A percentile compares a stretch with the other conserved stretches of the same genome.
These are phyloP conservation scores for Thalassarche chlororhynchos DNA, from an alignment of 2,113 vertebrate genomes.

Conservation along the genomic window DNA sequence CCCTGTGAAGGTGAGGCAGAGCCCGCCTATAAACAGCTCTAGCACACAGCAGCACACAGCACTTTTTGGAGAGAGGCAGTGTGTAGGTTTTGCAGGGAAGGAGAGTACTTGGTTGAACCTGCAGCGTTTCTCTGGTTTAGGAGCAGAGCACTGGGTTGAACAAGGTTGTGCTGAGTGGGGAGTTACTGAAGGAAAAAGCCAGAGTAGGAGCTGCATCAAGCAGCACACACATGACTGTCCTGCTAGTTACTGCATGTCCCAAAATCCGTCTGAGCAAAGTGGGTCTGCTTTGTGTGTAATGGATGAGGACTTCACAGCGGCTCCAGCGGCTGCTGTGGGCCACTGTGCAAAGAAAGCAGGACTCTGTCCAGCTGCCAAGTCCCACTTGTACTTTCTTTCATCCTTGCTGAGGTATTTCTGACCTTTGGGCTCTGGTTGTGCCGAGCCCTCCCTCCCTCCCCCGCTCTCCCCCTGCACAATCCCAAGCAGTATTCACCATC, in stretches of 20 bases:
- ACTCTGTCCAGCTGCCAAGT: not conserved
- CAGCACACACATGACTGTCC: not conserved
- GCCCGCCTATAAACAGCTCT: not conserved
- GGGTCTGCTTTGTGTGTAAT: not conserved
- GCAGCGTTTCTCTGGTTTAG: not conserved
- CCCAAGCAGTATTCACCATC: not conserved
- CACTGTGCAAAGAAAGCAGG: not conserved
- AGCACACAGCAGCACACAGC: rapidly evolving
- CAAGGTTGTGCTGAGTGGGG: not conserved
- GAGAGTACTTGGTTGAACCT: not conserved
- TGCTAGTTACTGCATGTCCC: not conserved
- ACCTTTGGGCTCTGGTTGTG: not conserved
- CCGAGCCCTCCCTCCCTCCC: not conserved
- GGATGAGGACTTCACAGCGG: not conserved
- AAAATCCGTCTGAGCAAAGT: not conserved
- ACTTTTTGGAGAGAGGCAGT: not conserved
- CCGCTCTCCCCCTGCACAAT: not conserved
- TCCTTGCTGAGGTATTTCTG: constrained; percentile 16
- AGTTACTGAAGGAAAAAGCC: not conserved
- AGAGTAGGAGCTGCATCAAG: not conserved
- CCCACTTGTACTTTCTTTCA: not conserved
- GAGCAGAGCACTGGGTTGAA: not conserved
- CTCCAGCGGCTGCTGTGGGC: not conserved
- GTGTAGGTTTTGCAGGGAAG: not conserved
- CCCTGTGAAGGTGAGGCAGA: not conserved